A percentile compares a stretch with the other conserved stretches of the same genome.
These are phyloP conservation scores for Barypeithes pellucidus DNA, from an alignment of 2,888 invertebrate genomes.

Conservation along the genomic window DNA sequence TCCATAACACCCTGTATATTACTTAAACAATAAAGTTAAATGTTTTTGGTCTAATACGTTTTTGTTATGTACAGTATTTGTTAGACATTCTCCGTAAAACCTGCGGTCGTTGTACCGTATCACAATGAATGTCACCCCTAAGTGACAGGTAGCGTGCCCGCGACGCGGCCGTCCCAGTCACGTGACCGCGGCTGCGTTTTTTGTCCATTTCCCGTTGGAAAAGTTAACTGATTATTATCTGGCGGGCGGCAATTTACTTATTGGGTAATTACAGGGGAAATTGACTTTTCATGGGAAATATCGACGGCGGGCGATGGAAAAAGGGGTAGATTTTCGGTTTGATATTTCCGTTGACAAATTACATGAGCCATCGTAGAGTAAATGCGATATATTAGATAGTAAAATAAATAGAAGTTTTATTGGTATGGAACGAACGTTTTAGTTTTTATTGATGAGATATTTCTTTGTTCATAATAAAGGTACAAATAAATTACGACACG, in stretches of 20 bases:
- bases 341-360: slow-evolving; percentile 25
- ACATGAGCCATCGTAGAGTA: not conserved
- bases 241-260: slow-evolving; percentile 51
- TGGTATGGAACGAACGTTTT: too few relatives aligned
- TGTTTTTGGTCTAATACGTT: too few relatives aligned
- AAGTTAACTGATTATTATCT: slow-evolving; percentile 55
- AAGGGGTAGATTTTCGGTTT: slow-evolving; percentile 10
- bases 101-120: slow-evolving; percentile 6
- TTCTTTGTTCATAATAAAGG: too few relatives aligned
- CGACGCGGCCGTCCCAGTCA: slow-evolving; percentile 34
- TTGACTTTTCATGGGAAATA: slow-evolving; percentile 53
- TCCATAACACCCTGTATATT: too few relatives aligned
- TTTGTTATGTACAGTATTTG: too few relatives aligned
- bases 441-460: too few relatives aligned
- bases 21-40: too few relatives aligned
- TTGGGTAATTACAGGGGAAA: slow-evolving; percentile 54
- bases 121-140: slow-evolving; percentile 39
- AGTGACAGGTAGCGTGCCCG: slow-evolving; percentile 52
- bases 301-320: not conserved
- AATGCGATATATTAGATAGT: not conserved
- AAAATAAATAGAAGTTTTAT: too few relatives aligned
- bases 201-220: slow-evolving; percentile 50
- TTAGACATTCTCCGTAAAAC: not conserved
- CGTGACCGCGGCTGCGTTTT: slow-evolving; percentile 47
- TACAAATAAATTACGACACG: too few relatives aligned